A percentile compares a stretch with the other conserved stretches of the same genome.
phyloP scores from a whole-genome alignment of 2,113 vertebrate genomes.

The Gambusia holbrooki region DNA sequence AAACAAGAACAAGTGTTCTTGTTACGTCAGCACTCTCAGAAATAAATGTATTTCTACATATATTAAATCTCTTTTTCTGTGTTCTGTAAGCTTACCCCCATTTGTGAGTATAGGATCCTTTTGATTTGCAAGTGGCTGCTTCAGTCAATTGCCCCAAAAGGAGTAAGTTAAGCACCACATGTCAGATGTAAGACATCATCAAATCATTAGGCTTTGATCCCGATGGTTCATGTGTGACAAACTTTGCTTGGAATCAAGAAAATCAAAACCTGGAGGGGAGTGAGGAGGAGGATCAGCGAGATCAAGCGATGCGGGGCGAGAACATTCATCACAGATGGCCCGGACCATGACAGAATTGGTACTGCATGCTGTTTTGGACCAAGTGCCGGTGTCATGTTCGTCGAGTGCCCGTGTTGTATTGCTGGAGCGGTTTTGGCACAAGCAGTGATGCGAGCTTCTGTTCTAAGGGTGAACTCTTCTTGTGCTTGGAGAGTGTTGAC shows the following conservation, averaged over 20 bases:
- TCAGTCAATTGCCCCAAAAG: slow-evolving; percentile 45
- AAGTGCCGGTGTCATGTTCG: slow-evolving; percentile 68
- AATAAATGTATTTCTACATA: slow-evolving; percentile 1
- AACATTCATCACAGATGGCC: slow-evolving; percentile 79
- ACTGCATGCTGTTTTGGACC: slow-evolving; percentile 70
- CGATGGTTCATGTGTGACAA: slow-evolving; percentile 56
- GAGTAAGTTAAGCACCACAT: slow-evolving; percentile 37
- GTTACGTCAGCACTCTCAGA: slow-evolving; percentile 38
- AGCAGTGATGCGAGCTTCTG: slow-evolving; percentile 55
- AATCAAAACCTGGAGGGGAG: slow-evolving; percentile 68
- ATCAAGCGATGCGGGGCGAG: slow-evolving; percentile 70
- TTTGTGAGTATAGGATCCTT: slow-evolving; percentile 58
- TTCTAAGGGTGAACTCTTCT: slow-evolving; percentile 54
- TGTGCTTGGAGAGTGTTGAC: slow-evolving; percentile 70
- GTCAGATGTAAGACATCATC: slow-evolving; percentile 47
- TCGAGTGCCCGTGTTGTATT: slow-evolving; percentile 72
- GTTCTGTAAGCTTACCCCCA: slow-evolving; percentile 18
- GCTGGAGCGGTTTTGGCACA: slow-evolving; percentile 71
- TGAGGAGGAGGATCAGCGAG: slow-evolving; percentile 60
- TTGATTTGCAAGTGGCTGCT: slow-evolving; percentile 34
- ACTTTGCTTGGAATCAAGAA: slow-evolving; percentile 64
- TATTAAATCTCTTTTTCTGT: slow-evolving; percentile 39
- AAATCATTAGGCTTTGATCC: slow-evolving; percentile 65
- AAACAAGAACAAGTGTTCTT: slow-evolving; percentile 65
- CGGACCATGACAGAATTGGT: slow-evolving; percentile 70